phyloP scores from a whole-genome alignment of 2,888 invertebrate species.

The Diadegma fenestrale region DNA sequence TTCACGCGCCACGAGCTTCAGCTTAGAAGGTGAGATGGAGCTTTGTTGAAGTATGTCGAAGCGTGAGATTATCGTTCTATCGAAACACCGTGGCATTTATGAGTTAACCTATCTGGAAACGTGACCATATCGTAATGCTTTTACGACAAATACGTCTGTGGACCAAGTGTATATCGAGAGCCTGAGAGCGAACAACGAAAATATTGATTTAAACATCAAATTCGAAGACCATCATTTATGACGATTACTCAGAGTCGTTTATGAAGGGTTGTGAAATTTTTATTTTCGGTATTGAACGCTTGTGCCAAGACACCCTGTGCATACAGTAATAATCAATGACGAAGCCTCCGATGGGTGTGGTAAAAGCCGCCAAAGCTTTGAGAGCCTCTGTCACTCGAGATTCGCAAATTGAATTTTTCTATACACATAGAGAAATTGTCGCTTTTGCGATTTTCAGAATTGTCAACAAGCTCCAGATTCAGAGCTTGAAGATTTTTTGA shows the following conservation, averaged over 20 bases:
- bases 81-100: slow-evolving; percentile 36
- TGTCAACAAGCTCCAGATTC: background rate
- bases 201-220: background rate
- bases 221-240: background rate
- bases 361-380: background rate
- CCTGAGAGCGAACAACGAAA: background rate
- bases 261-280: background rate
- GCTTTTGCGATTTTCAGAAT: background rate
- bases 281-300: background rate
- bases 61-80: slow-evolving; percentile 44
- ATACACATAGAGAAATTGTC: background rate
- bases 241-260: background rate
- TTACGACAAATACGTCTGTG: background rate
- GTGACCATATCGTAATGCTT: slow-evolving; percentile 9
- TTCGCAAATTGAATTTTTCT: background rate
- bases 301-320: background rate
- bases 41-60: slow-evolving; percentile 49
- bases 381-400: background rate
- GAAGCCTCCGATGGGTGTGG: background rate
- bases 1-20: slow-evolving; percentile 50
- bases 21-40: slow-evolving; percentile 26
- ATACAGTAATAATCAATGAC: background rate
- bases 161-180: background rate
- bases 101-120: slow-evolving; percentile 38
- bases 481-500: no score